These are phyloP conservation scores for Drosophila meridiana DNA, from an alignment of 2,888 invertebrate genomes.

Conservation along the genomic window DNA sequence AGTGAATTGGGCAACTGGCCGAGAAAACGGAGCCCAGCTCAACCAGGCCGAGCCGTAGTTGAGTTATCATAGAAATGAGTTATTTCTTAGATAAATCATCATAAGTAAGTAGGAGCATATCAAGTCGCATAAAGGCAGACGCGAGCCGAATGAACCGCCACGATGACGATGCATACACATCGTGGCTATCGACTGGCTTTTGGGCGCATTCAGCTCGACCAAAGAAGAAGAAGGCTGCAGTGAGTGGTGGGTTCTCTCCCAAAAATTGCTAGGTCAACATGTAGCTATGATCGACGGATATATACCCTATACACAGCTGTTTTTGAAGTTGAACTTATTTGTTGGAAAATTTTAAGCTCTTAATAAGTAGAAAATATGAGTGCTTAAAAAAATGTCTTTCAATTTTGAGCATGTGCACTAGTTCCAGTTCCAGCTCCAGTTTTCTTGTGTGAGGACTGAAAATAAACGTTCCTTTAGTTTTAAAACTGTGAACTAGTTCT, in stretches of 20 bases:
- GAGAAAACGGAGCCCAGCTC: background rate
- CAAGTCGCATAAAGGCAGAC: constrained; percentile 2
- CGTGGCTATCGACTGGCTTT: background rate
- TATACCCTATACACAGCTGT: background rate
- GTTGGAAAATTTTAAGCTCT: no score
- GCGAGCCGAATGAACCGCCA: background rate
- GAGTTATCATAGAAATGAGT: constrained; percentile 69
- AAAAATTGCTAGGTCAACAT: background rate
- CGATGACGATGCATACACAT: background rate
- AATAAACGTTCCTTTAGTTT: background rate
- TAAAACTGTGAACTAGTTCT: background rate
- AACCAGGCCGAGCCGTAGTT: background rate
- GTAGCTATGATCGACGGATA: background rate
- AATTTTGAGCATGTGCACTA: no score
- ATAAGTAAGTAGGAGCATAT: constrained; percentile 4
- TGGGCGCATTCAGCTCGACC: background rate
- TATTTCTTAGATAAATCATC: constrained; percentile 55
- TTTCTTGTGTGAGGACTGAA: background rate
- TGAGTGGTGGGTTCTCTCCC: background rate
- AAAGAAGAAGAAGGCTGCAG: background rate
- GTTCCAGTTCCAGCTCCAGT: no score
- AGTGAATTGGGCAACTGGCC: constrained; percentile 12
- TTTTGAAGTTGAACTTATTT: no score
- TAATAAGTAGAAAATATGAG: no score
- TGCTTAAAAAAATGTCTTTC: no score